Evolutionary conservation across 2,113 vertebrate genomes (phyloP).

Genomic region (Microcebus lehilahytsara): DNA sequence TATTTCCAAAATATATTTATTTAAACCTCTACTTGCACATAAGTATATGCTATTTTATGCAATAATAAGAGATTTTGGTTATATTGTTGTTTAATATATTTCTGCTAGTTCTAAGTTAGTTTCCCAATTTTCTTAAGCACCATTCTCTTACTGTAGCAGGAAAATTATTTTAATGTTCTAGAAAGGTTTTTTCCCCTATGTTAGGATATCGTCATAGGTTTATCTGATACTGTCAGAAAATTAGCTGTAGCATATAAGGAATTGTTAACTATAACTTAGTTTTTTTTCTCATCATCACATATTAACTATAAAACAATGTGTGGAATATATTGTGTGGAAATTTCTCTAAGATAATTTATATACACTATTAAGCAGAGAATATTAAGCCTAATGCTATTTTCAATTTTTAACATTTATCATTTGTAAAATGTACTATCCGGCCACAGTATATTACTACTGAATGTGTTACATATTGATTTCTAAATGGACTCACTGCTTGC

Average conservation of each 20-base stretch:
- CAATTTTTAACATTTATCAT: slow-evolving; percentile 32
- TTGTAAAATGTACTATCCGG: neutral
- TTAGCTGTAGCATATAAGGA: neutral
- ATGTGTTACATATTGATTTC: neutral
- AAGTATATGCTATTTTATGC: neutral
- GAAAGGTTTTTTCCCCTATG: neutral
- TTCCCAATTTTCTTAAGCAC: neutral
- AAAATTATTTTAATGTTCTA: neutral
- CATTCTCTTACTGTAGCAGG: neutral
- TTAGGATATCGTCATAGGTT: neutral
- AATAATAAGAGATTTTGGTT: neutral
- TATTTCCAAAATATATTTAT: neutral
- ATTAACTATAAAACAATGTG: neutral
- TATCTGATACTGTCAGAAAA: neutral
- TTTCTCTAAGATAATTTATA: neutral
- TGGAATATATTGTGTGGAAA: neutral
- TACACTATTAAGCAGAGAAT: neutral
- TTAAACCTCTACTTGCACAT: neutral
- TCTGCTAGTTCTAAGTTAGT: neutral
- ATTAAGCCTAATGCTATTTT: neutral
- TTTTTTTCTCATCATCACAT: neutral
- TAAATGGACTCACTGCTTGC: neutral
- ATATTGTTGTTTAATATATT: neutral
- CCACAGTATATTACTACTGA: neutral
- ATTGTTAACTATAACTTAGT: neutral